phyloP scores from a whole-genome alignment of 1,140 invertebrate genomes.

The Cyrtorhinus lividipennis region DNA sequence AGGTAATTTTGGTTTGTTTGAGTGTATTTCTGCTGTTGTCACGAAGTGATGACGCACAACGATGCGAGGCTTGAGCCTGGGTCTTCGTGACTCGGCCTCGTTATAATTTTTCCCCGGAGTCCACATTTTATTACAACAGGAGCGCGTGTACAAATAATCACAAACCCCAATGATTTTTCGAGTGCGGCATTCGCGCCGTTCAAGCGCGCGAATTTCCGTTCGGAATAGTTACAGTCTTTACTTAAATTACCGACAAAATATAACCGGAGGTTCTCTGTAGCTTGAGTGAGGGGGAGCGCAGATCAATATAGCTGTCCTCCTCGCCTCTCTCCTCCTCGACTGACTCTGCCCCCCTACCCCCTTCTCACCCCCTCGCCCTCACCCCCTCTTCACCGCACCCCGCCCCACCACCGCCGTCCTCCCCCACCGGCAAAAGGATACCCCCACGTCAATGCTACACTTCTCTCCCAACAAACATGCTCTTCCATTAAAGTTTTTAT shows the following conservation, averaged over 20 bases:
- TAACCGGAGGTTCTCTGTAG: conserved; percentile 9
- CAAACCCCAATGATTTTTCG: too few species aligned
- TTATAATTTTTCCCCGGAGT: too few species aligned
- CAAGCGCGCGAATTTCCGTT: too few species aligned
- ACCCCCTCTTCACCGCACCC: not conserved
- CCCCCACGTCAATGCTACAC: conserved; percentile 14
- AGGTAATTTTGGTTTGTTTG: too few species aligned
- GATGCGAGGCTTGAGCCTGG: too few species aligned
- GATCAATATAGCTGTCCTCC: conserved; percentile 15
- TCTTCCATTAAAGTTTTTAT: not conserved
- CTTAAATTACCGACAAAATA: conserved; percentile 15
- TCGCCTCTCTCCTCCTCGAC: not conserved
- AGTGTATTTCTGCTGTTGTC: too few species aligned
- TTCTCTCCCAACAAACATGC: not conserved
- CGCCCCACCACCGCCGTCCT: conserved; percentile 7
- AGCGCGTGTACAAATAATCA: too few species aligned
- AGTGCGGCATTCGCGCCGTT: too few species aligned
- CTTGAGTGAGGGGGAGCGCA: conserved; percentile 1
- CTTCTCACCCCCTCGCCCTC: conserved; percentile 7
- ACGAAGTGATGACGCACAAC: too few species aligned
- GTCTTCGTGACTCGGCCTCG: too few species aligned
- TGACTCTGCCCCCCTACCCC: conserved; percentile 5
- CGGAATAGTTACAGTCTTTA: conserved; percentile 2
- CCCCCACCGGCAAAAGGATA: conserved; percentile 4
- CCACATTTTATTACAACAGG: too few species aligned